phyloP scores from a whole-genome alignment of 2,888 invertebrate species.

The Chrysolina oricalcia region DNA sequence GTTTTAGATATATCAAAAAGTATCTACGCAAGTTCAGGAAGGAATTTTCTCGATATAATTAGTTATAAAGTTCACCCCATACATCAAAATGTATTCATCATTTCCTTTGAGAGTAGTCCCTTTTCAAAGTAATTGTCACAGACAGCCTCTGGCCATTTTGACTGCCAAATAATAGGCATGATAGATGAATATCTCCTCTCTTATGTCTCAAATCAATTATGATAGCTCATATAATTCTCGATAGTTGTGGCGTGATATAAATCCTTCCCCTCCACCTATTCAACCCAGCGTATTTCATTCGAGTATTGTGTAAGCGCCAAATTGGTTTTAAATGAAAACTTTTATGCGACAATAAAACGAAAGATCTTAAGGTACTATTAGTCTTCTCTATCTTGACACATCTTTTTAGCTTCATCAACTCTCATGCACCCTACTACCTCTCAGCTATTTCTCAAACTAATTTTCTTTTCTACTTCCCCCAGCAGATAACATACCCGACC shows the following conservation, averaged over 20 bases:
- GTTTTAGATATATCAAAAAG: background rate
- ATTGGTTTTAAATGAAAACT: slow-evolving; percentile 52
- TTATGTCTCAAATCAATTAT: slow-evolving; percentile 21
- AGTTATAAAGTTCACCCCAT: background rate
- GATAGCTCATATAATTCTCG: slow-evolving; percentile 11
- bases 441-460: slow-evolving; percentile 60
- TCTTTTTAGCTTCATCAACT: slow-evolving; percentile 59
- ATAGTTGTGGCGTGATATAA: background rate
- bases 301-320: slow-evolving; percentile 41
- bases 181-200: slow-evolving; percentile 12
- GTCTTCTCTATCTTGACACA: slow-evolving; percentile 60
- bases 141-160: slow-evolving; percentile 7
- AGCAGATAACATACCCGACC: slow-evolving; percentile 46
- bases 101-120: slow-evolving; percentile 4
- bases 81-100: slow-evolving; percentile 11
- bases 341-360: slow-evolving; percentile 56
- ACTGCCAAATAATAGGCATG: background rate
- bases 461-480: slow-evolving; percentile 54
- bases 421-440: slow-evolving; percentile 56
- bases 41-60: background rate
- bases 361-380: slow-evolving; percentile 57
- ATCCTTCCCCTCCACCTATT: slow-evolving; percentile 16
- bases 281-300: slow-evolving; percentile 34
- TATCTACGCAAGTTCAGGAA: background rate
- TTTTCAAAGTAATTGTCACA: background rate